These are phyloP conservation scores for Halcyon chelicuti DNA, from an alignment of 2,797 vertebrate species.

Conservation along the genomic window DNA sequence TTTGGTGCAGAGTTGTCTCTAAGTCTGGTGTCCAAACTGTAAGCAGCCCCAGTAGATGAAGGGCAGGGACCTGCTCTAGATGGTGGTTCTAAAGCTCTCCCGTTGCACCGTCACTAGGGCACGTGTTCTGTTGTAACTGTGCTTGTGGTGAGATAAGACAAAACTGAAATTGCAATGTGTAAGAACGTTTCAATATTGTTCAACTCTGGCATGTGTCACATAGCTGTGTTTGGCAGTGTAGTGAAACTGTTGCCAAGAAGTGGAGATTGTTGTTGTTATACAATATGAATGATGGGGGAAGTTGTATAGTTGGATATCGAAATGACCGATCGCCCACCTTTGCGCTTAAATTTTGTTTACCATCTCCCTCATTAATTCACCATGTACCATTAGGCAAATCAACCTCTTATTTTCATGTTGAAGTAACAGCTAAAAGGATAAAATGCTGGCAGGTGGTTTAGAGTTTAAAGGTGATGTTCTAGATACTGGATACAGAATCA, in stretches of 20 bases:
- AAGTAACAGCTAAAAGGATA: background rate
- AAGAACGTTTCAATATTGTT: background rate
- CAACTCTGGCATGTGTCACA: background rate
- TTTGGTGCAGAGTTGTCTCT: background rate
- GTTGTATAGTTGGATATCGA: background rate
- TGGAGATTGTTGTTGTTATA: background rate
- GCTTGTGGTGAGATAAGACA: background rate
- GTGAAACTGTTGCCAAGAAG: background rate
- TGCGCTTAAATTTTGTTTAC: background rate
- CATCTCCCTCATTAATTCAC: background rate
- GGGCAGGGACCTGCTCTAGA: background rate
- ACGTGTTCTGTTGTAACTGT: background rate
- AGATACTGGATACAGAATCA: background rate
- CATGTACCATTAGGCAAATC: background rate
- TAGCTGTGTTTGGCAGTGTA: background rate
- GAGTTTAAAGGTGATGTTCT: background rate
- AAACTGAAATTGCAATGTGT: background rate
- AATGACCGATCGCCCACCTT: background rate
- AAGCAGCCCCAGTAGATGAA: background rate
- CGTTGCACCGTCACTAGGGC: background rate
- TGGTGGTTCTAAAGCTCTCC: background rate
- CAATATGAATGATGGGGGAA: background rate
- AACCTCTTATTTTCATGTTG: background rate
- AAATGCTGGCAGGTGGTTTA: background rate
- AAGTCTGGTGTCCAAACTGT: background rate